Evolutionary conservation across 2,113 vertebrate genomes (phyloP), one percentile per base, ranked within the genome.

Genomic region (human): DNA sequence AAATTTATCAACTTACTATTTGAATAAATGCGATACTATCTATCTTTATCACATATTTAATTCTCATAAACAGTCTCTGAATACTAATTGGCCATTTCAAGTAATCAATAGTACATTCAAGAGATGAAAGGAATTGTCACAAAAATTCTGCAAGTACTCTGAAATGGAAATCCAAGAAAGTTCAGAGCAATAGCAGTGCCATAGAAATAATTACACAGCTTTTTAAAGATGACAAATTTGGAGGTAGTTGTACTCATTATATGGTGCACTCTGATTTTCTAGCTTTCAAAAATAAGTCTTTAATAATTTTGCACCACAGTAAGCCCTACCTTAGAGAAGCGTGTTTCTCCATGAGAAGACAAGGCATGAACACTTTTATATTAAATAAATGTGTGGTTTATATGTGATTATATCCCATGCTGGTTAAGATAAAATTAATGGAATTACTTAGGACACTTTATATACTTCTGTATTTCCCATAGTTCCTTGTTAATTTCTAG

Each of bases 81-180:
- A 87, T 80, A 52, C 23, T 70, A 96, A 43, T 27, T 97, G 93
- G 57, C 40, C 82, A 89, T 90, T 94, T 87, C 84, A 72, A 73
- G 18, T 57, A 43, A 94, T 76, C 57, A 16, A 20, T 38, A 83
- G 4, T 20, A 79, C 20, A 35, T 93, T 89, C 68, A 86, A 86
- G 50, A 72, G 13, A 79, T 91, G 43, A 94, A 89, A 82, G 40
- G 8, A 91, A 82, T 38, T 57, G 40, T 89, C 14, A 45, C n/a
- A 78, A 68, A 83, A 70, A 97, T 43, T 13, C 43, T 50, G 80
- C 78, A 89, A 75, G 52, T 45, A 73, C 14, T 23, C 40, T 73
- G 48, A 92, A 72, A 30, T 93, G n/a, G 25, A 92, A 96, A 75
- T 82, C 30, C 23, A 76, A 92, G 52, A 93, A 87, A 64, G 17